phyloP scores from a whole-genome alignment of 2,888 invertebrate species.

The Caenorhabditis sp. region DNA sequence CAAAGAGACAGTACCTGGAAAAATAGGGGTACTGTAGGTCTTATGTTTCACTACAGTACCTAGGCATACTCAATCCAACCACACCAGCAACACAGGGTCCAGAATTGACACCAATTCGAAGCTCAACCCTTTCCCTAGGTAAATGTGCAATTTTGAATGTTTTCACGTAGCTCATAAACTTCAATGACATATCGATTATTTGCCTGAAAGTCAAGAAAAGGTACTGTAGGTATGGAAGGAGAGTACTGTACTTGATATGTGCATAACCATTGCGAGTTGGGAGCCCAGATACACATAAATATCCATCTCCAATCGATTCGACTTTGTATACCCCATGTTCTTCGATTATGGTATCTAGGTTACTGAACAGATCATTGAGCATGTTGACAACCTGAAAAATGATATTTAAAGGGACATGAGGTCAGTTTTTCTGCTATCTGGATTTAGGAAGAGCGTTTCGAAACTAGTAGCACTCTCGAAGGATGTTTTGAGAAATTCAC shows the following conservation, averaged over 20 bases:
- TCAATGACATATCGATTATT: constrained; percentile 34
- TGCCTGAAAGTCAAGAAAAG: constrained; percentile 4
- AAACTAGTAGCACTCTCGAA: too few relatives aligned
- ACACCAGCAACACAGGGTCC: constrained; percentile 49
- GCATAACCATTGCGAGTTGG: constrained; percentile 59
- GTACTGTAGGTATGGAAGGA: too few relatives aligned
- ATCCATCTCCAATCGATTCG: constrained; percentile 68
- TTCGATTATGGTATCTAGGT: constrained; percentile 63
- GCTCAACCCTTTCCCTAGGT: constrained; percentile 54
- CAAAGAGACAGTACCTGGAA: constrained; percentile 59
- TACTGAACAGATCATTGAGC: constrained; percentile 62
- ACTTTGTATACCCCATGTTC: constrained; percentile 66
- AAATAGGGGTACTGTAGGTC: background rate
- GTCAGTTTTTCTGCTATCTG: too few relatives aligned
- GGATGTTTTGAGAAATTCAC: too few relatives aligned
- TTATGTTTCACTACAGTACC: too few relatives aligned
- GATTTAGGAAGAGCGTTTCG: too few relatives aligned
- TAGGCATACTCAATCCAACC: constrained; percentile 59
- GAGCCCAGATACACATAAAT: constrained; percentile 64
- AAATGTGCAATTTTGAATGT: constrained; percentile 56
- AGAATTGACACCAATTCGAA: constrained; percentile 63
- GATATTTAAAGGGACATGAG: background rate
- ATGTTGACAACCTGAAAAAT: constrained; percentile 53
- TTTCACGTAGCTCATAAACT: constrained; percentile 44
- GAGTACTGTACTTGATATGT: constrained; percentile 30